A percentile compares a stretch with the other conserved stretches of the same genome.
phyloP scores from a whole-genome alignment of 1,140 invertebrate species.

The Ceratosolen solmsi region DNA sequence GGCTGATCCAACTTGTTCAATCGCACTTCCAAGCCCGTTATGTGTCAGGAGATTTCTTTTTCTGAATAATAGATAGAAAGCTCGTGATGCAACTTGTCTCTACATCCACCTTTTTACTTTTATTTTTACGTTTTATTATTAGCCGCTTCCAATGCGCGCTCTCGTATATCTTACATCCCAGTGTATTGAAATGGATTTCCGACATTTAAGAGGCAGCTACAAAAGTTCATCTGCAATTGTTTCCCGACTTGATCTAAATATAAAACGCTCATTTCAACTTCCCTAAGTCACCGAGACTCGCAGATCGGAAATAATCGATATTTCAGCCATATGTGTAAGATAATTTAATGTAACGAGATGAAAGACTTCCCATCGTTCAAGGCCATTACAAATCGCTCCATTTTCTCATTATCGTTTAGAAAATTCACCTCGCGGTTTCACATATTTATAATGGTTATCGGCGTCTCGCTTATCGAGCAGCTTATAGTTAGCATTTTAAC shows the following conservation, averaged over 20 bases:
- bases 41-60: background rate
- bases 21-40: slow-evolving; percentile 28
- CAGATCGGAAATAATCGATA: background rate
- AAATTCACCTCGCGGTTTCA: background rate
- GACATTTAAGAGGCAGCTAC: background rate
- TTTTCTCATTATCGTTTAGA: background rate
- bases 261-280: slow-evolving; percentile 13
- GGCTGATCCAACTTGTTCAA: slow-evolving; percentile 19
- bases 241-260: slow-evolving; percentile 1
- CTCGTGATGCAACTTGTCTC: slow-evolving; percentile 19
- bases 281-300: background rate
- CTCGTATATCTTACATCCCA: background rate
- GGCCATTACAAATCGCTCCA: background rate
- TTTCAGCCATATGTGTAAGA: background rate
- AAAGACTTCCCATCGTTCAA: background rate
- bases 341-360: background rate
- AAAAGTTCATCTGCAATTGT: background rate
- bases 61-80: background rate
- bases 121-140: background rate
- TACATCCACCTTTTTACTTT: background rate
- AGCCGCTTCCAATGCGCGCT: background rate
- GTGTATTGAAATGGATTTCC: background rate
- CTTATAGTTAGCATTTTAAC: no score
- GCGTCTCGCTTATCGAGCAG: no score
- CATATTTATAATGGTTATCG: background rate